Base-by-base conservation (phyloP, 2,888 invertebrate species). In the Psylliodes chrysocephalus region DNA sequence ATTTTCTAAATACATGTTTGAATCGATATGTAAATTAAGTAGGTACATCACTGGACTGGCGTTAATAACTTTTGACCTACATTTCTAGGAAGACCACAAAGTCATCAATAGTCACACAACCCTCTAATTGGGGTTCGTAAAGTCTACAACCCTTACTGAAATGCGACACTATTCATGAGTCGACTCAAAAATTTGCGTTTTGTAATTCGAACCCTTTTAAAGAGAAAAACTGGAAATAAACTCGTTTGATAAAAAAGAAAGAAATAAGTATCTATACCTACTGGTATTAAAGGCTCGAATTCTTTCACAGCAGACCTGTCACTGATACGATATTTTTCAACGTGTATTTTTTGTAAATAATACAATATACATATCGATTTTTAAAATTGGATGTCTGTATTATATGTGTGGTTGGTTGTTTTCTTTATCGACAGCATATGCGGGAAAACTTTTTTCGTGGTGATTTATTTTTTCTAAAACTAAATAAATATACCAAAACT, bases 351-450 rank as follows among this genome's bases (percentile, higher is more conserved):
- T 65, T 74, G 74, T 74, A 74, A 68, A 74, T 74, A 73, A 70
- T 68, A 63, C 67, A 67, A n/a, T 64, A 71, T 68, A 73, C 75
- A 75, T 75, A 75, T 75, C 74, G 71, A 73, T 68, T 66, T 62
- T 66, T 60, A 46, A 59, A 63, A 54, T 63, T 70, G 69, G 65
- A 73, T 73, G 67, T 70, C 61, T 72, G 66, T 70, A 69, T 63
- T 61, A 73, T 70, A 71, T 70, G 78, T 77, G 77, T 73, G 77
- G 70, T 76, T 78, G 74, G 63, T 72, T 75, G 75, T 77, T 74
- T 74, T 70, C 64, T 63, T 67, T 67, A 60, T 68, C 33, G 19
- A 60, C 60, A 55, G 60, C 42, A 55, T 52, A 10, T 44, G 18
- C 22, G 47, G 44, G 28, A 38, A 57, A 54, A 7, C 47, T 10